Percentiles rank a stretch among this genome's conserved stretches.
These are phyloP conservation scores for Cnemophilus loriae DNA, from an alignment of 2,113 vertebrate genomes.

Conservation along the genomic window DNA sequence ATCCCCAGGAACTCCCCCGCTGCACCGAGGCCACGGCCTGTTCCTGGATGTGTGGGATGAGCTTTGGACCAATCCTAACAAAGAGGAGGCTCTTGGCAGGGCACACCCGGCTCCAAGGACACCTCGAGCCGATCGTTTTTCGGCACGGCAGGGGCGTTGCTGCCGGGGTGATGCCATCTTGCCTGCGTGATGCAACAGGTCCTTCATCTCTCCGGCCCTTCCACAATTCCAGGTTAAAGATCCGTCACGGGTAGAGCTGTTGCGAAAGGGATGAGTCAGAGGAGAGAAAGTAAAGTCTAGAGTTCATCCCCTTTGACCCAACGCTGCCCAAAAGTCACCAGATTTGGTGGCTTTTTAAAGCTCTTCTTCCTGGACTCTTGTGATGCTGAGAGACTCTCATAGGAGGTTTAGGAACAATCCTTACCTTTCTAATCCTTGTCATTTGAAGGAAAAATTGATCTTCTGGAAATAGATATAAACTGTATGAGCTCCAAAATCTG, in stretches of 20 bases:
- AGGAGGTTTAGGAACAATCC: neutral
- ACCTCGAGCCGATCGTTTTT: neutral
- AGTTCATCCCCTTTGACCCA: neutral
- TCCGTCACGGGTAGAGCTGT: fast-evolving
- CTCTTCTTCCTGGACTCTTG: neutral
- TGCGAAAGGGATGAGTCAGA: neutral
- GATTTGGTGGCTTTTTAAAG: neutral
- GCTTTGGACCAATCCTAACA: neutral
- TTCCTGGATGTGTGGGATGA: neutral
- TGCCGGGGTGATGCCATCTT: neutral
- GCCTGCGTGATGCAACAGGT: neutral
- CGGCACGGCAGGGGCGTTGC: neutral
- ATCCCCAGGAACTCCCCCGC: neutral
- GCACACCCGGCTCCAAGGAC: neutral
- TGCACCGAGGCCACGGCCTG: fast-evolving
- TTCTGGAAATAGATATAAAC: neutral
- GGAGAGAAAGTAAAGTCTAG: neutral
- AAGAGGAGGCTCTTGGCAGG: neutral
- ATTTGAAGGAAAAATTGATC: neutral
- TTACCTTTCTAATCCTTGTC: neutral
- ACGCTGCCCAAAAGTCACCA: fast-evolving
- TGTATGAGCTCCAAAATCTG: neutral
- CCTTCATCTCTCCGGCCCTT: neutral
- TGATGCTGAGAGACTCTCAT: neutral
- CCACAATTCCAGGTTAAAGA: neutral